phyloP scores from a whole-genome alignment of 2,113 vertebrate genomes.

The Sapajus apella region DNA sequence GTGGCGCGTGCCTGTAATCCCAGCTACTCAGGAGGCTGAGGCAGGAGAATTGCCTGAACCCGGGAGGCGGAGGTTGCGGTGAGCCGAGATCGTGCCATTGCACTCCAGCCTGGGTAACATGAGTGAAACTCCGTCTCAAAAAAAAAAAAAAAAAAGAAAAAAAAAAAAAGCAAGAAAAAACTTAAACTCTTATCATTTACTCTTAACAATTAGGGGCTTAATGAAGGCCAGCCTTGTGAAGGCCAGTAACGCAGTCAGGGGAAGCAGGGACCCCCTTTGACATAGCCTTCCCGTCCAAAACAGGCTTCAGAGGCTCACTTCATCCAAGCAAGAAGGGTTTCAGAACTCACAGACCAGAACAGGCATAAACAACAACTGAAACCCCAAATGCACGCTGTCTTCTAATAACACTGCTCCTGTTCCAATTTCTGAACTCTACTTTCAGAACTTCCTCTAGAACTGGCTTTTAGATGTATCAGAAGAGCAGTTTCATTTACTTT shows the following conservation, averaged over 20 bases:
- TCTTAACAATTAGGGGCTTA: neutral
- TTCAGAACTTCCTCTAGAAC: neutral
- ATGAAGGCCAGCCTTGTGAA: neutral
- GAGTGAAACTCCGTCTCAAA: too few relatives aligned
- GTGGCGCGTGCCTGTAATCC: too few relatives aligned
- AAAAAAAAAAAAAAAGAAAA: neutral
- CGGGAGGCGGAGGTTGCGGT: too few relatives aligned
- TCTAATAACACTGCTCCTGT: neutral
- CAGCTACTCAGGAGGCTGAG: too few relatives aligned
- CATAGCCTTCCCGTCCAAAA: neutral
- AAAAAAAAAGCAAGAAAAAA: neutral
- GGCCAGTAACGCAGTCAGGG: rapidly evolving
- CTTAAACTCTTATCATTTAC: neutral
- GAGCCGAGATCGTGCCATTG: too few relatives aligned
- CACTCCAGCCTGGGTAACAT: too few relatives aligned
- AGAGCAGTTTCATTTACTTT: neutral
- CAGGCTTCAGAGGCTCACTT: neutral
- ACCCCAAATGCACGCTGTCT: neutral
- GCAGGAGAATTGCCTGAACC: too few relatives aligned
- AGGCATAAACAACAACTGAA: neutral
- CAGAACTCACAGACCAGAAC: neutral
- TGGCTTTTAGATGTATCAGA: neutral
- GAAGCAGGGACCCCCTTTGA: neutral
- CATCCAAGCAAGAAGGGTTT: neutral
- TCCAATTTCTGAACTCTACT: neutral